Evolutionary conservation across 2,797 vertebrate species (phyloP).

Genomic region (Coilia nasus): DNA sequence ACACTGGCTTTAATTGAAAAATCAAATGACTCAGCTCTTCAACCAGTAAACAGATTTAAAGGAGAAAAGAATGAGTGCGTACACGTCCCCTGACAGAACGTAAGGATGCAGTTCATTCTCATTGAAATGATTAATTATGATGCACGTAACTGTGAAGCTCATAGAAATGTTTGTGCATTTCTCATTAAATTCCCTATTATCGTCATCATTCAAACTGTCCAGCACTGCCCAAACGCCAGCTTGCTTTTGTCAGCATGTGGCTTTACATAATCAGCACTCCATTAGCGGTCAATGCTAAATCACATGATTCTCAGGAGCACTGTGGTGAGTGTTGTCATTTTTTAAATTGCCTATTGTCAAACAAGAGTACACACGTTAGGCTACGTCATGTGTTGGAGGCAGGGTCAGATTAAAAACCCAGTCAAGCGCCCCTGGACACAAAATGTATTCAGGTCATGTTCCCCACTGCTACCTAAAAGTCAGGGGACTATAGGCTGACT

Average conservation of each 20-base stretch:
- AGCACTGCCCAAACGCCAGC: neutral
- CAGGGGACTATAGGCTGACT: too few species aligned
- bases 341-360: too few species aligned
- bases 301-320: neutral
- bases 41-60: neutral
- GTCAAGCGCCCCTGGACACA: too few species aligned
- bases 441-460: too few species aligned
- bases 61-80: neutral
- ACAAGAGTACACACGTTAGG: too few species aligned
- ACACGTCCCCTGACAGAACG: neutral
- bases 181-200: conserved; percentile 20
- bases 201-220: conserved; percentile 15
- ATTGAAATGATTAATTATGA: conserved; percentile 38
- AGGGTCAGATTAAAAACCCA: too few species aligned
- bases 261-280: neutral
- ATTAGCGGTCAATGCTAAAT: neutral
- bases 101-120: neutral
- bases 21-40: neutral
- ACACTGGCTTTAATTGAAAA: neutral
- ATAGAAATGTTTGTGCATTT: conserved; percentile 23
- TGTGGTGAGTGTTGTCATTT: too few species aligned
- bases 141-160: neutral
- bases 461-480: too few species aligned
- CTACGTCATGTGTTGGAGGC: too few species aligned
- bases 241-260: neutral